Evolutionary conservation across 2,113 vertebrate genomes (phyloP), one percentile per base, ranked within the genome.

Genomic region (Plecotus auritus): DNA sequence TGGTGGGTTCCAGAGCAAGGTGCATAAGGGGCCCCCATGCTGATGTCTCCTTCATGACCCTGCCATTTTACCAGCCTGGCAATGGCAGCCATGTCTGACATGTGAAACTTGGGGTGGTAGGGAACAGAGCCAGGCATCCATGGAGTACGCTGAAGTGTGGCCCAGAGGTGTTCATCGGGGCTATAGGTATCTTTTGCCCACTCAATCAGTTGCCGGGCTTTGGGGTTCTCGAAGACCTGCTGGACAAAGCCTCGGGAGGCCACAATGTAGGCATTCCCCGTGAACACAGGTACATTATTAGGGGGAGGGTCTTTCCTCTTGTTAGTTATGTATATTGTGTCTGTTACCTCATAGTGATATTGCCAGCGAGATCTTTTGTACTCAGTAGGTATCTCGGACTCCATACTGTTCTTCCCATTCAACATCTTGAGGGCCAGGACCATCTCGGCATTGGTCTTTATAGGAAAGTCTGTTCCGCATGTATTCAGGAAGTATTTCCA

Each of bases 401-500:
- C 99, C 98, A 99, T 85, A 83, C 95, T 99, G 96, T 99, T 99
- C 67, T 22, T 98, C 7, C 99, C 99, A 0, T 98, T 98, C 12
- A 99, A 97, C 45, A 94, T 0, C 89, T 98, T 99, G 32, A 99
- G 98, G 40, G 95, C 61, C 1, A 49, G 98, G 10, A 99, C 98
- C 0, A 99, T 99, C 96, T 99, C 99, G 0, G 97, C 92, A 0
- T 99, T 99, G 84, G 99, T 99, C 98, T 99, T 99, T 89, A 99
- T 98, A 42, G 99, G 99, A 91, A 99, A 99, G 90, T 99, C 99
- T 0, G 99, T 97, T 90, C 99, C 99, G 0, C 99, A 99, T 0
- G 99, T 99, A 93, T 99, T 99, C 1, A 99, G 98, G 54, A 99
- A 16, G 92, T 99, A 99, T 59, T 51, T 99, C 99, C 99, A 99